Evolutionary conservation across 2,797 vertebrate species (phyloP), one percentile per base, ranked within the genome.

Genomic region (Peromyscus eremicus): DNA sequence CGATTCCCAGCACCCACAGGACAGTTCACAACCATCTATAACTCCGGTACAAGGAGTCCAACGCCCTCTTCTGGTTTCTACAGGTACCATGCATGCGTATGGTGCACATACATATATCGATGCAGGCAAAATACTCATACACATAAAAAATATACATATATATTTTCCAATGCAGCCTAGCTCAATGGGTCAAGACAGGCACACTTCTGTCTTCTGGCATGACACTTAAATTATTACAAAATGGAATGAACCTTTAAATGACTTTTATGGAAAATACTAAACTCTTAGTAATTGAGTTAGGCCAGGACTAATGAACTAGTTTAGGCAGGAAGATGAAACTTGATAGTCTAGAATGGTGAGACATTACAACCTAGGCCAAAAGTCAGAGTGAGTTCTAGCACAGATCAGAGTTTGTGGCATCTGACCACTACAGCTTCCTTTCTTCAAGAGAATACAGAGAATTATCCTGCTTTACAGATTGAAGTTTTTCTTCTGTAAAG

Each of bases 211-310:
- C 37, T 88, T 91, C 68, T 19, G 40, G 37, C 3, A 43, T 25
- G 17, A n/a, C 40, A 34, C 29, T 76, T 89, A 71, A 88, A 87
- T 85, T 81, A 40, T 73, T 43, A 75, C 80, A 92, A 95, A 91
- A 32, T 70, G 17, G n/a, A 91, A 87, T 25, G 92, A 46, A 84
- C n/a, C 27, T 23, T 95, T 81, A 84, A 84, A 83, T 66, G 27
- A 80, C 52, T 97, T 94, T 43, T 57, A 52, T 71, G 68, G 43
- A 34, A 93, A 97, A 91, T 91, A 60, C 0, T 95, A 87, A 83
- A 8, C 34, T 55, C 2, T 37, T 87, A 64, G 25, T 16, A 84
- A 92, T 77, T 91, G 70, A 84, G 25, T 84, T 87, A 73, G 32
- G 19, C 57, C 29, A 52, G 94, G 46, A 92, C 60, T 43, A 19